Evolutionary conservation across 1,140 invertebrate genomes (phyloP).

Genomic region (Drosophila littoralis): DNA sequence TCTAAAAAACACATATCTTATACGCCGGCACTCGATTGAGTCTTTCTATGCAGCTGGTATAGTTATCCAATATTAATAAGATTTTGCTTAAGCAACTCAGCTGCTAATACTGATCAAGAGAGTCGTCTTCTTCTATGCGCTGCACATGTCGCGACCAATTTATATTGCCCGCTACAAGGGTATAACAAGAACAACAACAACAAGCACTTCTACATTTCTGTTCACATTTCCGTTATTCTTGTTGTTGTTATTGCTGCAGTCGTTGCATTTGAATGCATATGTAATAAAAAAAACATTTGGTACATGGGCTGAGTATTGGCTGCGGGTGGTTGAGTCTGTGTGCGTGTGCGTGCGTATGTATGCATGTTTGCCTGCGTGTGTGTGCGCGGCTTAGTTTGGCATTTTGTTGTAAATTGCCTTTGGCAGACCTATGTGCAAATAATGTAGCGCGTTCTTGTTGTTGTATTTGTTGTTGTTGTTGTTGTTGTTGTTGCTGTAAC

Average conservation of each 20-base stretch:
- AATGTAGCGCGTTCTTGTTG: slow-evolving; percentile 4
- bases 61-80: too few relatives aligned
- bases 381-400: slow-evolving; percentile 49
- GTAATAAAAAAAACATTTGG: slow-evolving; percentile 46
- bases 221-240: slow-evolving; percentile 5
- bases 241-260: slow-evolving; percentile 15
- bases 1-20: too few relatives aligned
- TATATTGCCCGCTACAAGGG: too few relatives aligned
- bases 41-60: too few relatives aligned
- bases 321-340: neutral
- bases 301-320: neutral
- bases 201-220: too few relatives aligned
- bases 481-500: slow-evolving; percentile 14
- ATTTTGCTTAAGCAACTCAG: too few relatives aligned
- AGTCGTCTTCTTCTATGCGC: too few relatives aligned
- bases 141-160: too few relatives aligned
- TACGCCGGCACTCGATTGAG: too few relatives aligned
- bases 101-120: too few relatives aligned
- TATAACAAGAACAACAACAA: too few relatives aligned
- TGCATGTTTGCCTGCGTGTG: neutral
- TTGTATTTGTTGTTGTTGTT: slow-evolving; percentile 18
- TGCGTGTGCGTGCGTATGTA: neutral
- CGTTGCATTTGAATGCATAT: slow-evolving; percentile 60
- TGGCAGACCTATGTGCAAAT: slow-evolving; percentile 30
- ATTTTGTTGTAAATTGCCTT: slow-evolving; percentile 70